phyloP scores from a whole-genome alignment of 2,888 invertebrate genomes.

The Hirtodrosophila cameraria region DNA sequence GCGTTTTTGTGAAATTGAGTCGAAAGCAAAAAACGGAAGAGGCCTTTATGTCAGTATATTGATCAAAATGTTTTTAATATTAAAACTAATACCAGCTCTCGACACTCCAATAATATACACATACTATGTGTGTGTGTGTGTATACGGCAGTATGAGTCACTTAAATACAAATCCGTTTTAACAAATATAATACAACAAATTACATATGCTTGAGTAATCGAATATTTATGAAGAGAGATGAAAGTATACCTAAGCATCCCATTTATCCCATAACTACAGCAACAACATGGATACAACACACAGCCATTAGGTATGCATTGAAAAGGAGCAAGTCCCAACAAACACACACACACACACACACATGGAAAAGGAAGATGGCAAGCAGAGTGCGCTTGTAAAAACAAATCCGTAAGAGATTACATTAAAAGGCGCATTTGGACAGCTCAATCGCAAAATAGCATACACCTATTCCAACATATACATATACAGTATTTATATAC shows the following conservation, averaged over 20 bases:
- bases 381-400: conserved; percentile 66
- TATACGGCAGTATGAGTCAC: too few relatives aligned
- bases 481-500: conserved; percentile 4
- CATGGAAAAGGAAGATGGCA: not conserved
- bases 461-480: conserved; percentile 39
- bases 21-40: too few relatives aligned
- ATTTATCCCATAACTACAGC: conserved; percentile 35
- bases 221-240: conserved; percentile 73
- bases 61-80: too few relatives aligned
- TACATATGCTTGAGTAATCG: conserved; percentile 72
- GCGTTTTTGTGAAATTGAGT: too few relatives aligned
- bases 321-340: conserved; percentile 32
- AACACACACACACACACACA: not conserved
- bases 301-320: conserved; percentile 62
- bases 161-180: conserved; percentile 42
- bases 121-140: too few relatives aligned
- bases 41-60: too few relatives aligned
- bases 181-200: conserved; percentile 72
- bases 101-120: too few relatives aligned
- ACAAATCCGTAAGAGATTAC: conserved; percentile 80
- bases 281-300: conserved; percentile 26
- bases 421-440: conserved; percentile 79
- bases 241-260: conserved; percentile 20
- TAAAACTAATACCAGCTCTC: too few relatives aligned
- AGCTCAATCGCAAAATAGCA: conserved; percentile 78